These are phyloP conservation scores for Cancer borealis DNA, from an alignment of 2,888 invertebrate genomes.

Conservation along the genomic window DNA sequence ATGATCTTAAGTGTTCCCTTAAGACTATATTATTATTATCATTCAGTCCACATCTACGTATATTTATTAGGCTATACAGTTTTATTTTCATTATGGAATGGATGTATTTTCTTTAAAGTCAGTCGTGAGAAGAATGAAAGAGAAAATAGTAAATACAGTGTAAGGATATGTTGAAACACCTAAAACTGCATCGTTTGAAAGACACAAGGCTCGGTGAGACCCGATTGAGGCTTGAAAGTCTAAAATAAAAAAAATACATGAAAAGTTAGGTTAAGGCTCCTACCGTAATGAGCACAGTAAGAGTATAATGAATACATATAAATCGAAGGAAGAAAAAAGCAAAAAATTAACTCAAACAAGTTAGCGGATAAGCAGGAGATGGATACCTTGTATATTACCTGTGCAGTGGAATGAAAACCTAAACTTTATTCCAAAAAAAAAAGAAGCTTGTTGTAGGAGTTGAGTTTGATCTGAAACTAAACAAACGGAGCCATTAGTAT, in stretches of 20 bases:
- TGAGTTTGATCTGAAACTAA: background rate
- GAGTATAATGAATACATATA: background rate
- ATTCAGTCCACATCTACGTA: background rate
- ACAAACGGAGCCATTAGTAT: background rate
- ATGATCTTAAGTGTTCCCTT: background rate
- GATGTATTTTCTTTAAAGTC: background rate
- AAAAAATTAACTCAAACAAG: background rate
- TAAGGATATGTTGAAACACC: background rate
- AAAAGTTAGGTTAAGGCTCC: background rate
- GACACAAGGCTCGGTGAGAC: background rate
- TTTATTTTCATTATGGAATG: no score
- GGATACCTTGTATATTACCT: background rate
- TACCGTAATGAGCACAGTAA: background rate
- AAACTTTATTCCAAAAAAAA: background rate
- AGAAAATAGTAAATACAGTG: background rate
- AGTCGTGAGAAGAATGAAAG: background rate
- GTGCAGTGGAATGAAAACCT: background rate
- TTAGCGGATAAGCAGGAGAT: background rate
- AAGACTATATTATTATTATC: background rate
- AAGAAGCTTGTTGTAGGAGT: background rate
- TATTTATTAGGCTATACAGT: background rate
- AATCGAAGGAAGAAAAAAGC: background rate
- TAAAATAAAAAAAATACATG: background rate
- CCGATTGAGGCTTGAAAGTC: background rate
- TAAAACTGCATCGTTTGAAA: background rate